These are phyloP conservation scores for Toxotes lorentzi DNA, from an alignment of 2,797 vertebrate genomes.

Conservation along the genomic window DNA sequence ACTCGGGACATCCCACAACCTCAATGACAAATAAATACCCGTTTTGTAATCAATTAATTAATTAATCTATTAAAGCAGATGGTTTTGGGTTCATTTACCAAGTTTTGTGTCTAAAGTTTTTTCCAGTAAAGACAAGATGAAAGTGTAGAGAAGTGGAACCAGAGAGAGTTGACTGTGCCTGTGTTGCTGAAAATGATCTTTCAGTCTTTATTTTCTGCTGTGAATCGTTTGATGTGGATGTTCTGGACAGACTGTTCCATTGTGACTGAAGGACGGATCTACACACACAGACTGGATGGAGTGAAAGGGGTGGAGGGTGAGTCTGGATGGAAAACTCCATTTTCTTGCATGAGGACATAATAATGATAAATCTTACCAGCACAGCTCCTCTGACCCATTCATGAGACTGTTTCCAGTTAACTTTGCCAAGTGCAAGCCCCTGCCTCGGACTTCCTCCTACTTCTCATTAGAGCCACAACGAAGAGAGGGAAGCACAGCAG, in stretches of 20 bases:
- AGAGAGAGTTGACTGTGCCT: conserved; percentile 17
- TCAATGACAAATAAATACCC: neutral
- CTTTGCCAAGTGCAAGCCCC: conserved; percentile 77
- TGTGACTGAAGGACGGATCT: conserved; percentile 44
- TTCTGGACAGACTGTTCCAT: conserved; percentile 62
- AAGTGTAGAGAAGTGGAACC: conserved; percentile 27
- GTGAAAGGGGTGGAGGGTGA: conserved; percentile 6
- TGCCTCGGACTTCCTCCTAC: conserved; percentile 72
- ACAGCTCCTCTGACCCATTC: conserved; percentile 71
- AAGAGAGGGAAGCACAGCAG: conserved; percentile 69
- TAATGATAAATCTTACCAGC: conserved; percentile 59
- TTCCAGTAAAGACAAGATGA: too few relatives aligned
- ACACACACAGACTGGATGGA: conserved; percentile 32
- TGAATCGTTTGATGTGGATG: conserved; percentile 57
- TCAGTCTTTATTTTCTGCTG: conserved; percentile 53
- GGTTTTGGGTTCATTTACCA: neutral
- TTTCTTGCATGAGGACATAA: conserved; percentile 51
- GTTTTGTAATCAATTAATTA: too few relatives aligned
- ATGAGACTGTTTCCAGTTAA: conserved; percentile 71
- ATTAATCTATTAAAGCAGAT: neutral
- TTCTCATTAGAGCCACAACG: conserved; percentile 76
- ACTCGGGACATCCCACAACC: neutral
- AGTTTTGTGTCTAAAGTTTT: neutral
- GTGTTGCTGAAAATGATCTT: conserved; percentile 14
- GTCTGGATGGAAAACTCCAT: conserved; percentile 43